These are phyloP conservation scores for Chrysaora quinquecirrha DNA, from an alignment of 30 jellyfish, hydroid and myxozoan genomes.

Conservation along the genomic window DNA sequence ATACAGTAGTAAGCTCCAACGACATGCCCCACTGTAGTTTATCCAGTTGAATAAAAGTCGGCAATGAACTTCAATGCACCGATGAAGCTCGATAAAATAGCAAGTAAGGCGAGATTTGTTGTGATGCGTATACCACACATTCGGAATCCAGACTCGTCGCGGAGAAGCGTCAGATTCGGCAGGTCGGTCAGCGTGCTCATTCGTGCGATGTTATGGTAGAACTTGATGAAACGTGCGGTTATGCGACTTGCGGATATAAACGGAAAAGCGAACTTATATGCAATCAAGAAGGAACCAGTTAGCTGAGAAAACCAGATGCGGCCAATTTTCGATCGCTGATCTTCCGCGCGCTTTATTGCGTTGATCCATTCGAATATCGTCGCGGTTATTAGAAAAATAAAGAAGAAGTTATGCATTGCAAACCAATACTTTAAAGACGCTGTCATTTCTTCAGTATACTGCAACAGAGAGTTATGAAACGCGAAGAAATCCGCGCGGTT, in stretches of 20 bases:
- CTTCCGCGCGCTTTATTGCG: conserved; percentile 40
- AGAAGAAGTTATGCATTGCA: conserved; percentile 39
- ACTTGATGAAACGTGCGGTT: conserved; percentile 21
- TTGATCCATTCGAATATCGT: conserved; percentile 49
- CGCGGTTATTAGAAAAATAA: conserved; percentile 30
- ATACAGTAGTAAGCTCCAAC: too few relatives aligned
- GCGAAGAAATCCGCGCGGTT: conserved; percentile 29
- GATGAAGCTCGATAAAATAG: conserved; percentile 37
- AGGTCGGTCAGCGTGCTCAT: conserved; percentile 5
- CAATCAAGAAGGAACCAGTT: conserved; percentile 38
- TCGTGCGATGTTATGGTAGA: conserved; percentile 44
- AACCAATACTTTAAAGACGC: conserved; percentile 27
- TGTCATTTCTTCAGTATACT: conserved; percentile 18
- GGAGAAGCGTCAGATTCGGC: conserved; percentile 24
- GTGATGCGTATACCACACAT: conserved; percentile 39
- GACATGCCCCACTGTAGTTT: too few relatives aligned
- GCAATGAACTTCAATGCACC: conserved; percentile 50
- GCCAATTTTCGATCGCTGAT: neutral
- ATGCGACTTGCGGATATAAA: conserved; percentile 50
- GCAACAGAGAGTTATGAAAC: conserved; percentile 20
- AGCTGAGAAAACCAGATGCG: conserved; percentile 38
- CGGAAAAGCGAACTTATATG: conserved; percentile 50
- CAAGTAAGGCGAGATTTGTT: conserved; percentile 27
- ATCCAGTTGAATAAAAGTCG: conserved; percentile 6
- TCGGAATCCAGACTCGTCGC: conserved; percentile 43